These are phyloP conservation scores for Coracopsis vasa DNA, from an alignment of 2,113 vertebrate genomes.

Conservation along the genomic window DNA sequence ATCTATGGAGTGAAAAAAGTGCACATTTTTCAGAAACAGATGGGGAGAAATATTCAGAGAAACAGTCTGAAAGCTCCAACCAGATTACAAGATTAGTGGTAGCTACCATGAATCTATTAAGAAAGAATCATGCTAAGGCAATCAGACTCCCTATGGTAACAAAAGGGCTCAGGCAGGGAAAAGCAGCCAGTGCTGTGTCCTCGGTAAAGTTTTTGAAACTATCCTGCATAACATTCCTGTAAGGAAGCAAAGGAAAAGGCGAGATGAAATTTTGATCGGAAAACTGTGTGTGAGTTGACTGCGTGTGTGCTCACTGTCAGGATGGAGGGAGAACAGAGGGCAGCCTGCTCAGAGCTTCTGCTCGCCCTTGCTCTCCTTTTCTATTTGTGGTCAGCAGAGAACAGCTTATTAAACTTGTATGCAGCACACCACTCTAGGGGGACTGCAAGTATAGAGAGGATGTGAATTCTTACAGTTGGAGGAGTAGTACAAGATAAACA, in stretches of 20 bases:
- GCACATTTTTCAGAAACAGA: neutral
- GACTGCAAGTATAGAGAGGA: neutral
- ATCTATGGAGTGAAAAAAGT: neutral
- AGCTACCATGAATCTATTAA: neutral
- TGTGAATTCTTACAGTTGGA: neutral
- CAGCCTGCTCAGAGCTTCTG: neutral
- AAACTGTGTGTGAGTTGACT: fast-evolving
- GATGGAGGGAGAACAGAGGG: neutral
- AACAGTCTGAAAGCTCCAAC: neutral
- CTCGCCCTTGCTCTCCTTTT: neutral
- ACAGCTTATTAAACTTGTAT: neutral
- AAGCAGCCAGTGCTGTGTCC: neutral
- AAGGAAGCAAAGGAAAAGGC: neutral
- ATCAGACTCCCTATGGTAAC: neutral
- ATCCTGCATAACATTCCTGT: neutral
- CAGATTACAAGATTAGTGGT: neutral
- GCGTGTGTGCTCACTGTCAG: fast-evolving
- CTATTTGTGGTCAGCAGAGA: neutral
- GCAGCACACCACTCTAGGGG: neutral
- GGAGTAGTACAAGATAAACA: neutral
- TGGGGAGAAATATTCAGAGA: neutral
- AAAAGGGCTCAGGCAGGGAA: neutral
- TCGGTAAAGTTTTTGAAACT: neutral
- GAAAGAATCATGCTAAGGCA: neutral
- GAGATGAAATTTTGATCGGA: neutral